Conservation (phyloP, 2,797 vertebrate species). For the Huso huso region DNA sequence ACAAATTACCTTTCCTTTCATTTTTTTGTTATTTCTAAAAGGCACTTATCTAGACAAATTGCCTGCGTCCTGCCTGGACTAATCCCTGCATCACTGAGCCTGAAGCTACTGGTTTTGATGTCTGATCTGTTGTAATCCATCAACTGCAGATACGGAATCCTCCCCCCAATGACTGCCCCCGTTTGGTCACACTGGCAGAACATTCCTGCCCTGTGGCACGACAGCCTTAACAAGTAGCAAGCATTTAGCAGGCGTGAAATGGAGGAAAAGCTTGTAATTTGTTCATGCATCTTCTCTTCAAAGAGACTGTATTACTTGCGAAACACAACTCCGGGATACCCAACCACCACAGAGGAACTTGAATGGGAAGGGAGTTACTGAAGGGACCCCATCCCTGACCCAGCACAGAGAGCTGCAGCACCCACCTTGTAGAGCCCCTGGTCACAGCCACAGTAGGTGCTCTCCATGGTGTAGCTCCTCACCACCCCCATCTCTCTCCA, state of each 20-base stretch:
- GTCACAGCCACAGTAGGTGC: slow-evolving; percentile 81
- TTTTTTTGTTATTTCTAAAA: background rate
- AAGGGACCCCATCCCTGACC: background rate
- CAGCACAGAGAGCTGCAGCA: background rate
- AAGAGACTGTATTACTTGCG: too few species aligned
- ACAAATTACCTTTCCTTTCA: background rate
- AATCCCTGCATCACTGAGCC: background rate
- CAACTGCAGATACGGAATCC: background rate
- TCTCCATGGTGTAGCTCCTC: slow-evolving; percentile 92
- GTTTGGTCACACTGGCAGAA: background rate
- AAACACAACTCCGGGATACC: too few species aligned
- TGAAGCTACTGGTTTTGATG: background rate
- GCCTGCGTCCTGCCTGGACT: background rate
- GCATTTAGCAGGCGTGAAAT: too few species aligned
- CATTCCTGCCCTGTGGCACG: background rate
- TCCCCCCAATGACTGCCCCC: background rate
- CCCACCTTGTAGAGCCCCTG: slow-evolving; percentile 82
- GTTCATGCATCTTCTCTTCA: too few species aligned
- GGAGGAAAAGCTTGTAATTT: too few species aligned
- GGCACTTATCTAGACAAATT: slow-evolving; percentile 4
- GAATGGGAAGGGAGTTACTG: background rate
- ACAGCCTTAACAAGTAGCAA: background rate
- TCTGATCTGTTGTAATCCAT: background rate
- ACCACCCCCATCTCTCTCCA: slow-evolving; percentile 86
- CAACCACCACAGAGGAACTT: too few species aligned